These are phyloP conservation scores for Mus minutoides DNA, from an alignment of 2,797 vertebrate genomes.

Conservation along the genomic window DNA sequence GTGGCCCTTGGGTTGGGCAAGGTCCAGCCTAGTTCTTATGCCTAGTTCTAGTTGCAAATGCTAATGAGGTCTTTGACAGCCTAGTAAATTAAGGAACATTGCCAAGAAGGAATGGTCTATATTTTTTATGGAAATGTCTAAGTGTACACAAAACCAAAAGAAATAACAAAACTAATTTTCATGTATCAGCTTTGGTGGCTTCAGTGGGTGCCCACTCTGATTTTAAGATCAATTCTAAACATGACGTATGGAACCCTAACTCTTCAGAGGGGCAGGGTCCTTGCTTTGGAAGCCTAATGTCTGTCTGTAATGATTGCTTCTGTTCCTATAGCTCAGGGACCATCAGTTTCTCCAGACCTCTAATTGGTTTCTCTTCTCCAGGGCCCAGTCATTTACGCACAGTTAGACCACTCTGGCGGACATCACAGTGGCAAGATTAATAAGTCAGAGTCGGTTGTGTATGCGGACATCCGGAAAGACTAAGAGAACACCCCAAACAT, in stretches of 20 bases:
- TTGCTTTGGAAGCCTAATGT: background rate
- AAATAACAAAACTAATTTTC: background rate
- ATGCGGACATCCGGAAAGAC: constrained; percentile 96
- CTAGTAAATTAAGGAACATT: background rate
- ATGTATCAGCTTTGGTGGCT: background rate
- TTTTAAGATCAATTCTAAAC: background rate
- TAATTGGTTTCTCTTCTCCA: constrained; percentile 54
- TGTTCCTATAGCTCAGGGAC: too few species aligned
- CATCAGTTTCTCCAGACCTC: background rate
- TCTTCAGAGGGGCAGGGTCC: background rate
- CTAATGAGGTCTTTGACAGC: background rate
- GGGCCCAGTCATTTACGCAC: constrained; percentile 76
- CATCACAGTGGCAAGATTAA: constrained; percentile 93
- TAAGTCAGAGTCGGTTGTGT: constrained; percentile 97
- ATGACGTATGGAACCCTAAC: background rate
- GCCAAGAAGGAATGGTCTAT: background rate
- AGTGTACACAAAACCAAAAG: background rate
- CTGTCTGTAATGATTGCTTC: background rate
- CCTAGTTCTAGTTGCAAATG: background rate
- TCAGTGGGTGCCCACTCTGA: fast-evolving
- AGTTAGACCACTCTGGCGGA: constrained; percentile 93
- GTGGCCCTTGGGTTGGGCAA: background rate
- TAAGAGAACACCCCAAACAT: constrained; percentile 86
- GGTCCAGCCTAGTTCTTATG: background rate
- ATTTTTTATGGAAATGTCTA: background rate